These are phyloP conservation scores for Drosophila tristis DNA, from an alignment of 1,140 invertebrate species.

Conservation along the genomic window DNA sequence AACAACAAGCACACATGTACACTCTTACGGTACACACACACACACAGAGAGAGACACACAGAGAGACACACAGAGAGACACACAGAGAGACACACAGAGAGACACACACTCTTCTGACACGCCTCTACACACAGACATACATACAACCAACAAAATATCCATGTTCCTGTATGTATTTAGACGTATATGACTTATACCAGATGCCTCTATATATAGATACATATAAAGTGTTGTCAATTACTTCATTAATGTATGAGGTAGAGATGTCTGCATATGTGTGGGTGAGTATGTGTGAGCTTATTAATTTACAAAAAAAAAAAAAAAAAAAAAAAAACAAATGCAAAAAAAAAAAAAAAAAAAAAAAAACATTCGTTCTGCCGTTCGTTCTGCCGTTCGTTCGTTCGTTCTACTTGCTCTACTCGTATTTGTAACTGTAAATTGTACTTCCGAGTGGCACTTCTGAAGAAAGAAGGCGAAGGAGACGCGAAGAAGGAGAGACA, in stretches of 20 bases:
- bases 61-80: no score
- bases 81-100: no score
- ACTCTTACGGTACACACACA: not conserved
- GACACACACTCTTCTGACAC: constrained; percentile 9
- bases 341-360: not conserved
- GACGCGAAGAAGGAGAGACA: constrained; percentile 50
- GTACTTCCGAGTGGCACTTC: constrained; percentile 47
- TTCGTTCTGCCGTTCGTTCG: constrained; percentile 26
- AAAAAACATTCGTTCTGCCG: not conserved
- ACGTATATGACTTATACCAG: constrained; percentile 64
- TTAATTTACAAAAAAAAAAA: constrained; percentile 52
- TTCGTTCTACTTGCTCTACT: constrained; percentile 34
- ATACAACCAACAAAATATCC: constrained; percentile 16
- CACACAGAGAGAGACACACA: no score
- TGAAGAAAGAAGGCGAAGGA: constrained; percentile 64
- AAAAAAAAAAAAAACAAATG: not conserved
- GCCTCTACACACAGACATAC: constrained; percentile 28
- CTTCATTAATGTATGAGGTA: constrained; percentile 82
- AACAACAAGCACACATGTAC: constrained; percentile 18
- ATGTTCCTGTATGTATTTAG: constrained; percentile 65
- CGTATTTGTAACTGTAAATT: constrained; percentile 41
- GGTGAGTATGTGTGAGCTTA: constrained; percentile 83
- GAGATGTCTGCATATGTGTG: constrained; percentile 82
- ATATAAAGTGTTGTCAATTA: constrained; percentile 81
- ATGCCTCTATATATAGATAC: constrained; percentile 66